Evolutionary conservation across 2,797 vertebrate genomes (phyloP).

Genomic region (Pseudochirops corinnae): DNA sequence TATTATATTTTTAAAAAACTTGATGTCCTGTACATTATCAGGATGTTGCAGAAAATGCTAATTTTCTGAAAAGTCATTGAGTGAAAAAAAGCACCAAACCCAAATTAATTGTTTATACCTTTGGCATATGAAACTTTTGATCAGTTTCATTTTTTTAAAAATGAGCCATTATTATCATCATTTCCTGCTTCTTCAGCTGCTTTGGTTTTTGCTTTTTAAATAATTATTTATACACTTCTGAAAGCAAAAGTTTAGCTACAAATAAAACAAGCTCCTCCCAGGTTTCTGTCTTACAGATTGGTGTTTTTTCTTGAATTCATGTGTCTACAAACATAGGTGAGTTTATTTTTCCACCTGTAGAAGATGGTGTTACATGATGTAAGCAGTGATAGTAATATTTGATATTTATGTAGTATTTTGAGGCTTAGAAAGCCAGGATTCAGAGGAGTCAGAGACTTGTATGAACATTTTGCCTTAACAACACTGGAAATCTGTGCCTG

Average conservation of each 20-base stretch:
- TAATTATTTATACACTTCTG: conserved; percentile 26
- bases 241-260: not conserved
- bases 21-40: not conserved
- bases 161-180: conserved; percentile 2
- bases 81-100: not conserved
- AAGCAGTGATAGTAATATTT: not conserved
- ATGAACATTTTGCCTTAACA: not conserved
- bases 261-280: not conserved
- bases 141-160: conserved; percentile 34
- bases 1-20: conserved; percentile 22
- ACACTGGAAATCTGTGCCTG: not conserved
- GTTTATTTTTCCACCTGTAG: not conserved
- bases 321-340: not conserved
- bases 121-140: conserved; percentile 19
- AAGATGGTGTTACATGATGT: not conserved
- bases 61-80: conserved; percentile 14
- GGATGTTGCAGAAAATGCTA: conserved; percentile 9
- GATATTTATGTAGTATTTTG: not conserved
- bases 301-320: not conserved
- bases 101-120: not conserved
- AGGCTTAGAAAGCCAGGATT: not conserved
- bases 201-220: not conserved
- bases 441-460: not conserved
- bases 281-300: not conserved
- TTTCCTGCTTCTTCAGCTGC: conserved; percentile 39